Percentiles rank a stretch among this genome's conserved stretches.
These are phyloP conservation scores for Albula glossodonta DNA, from an alignment of 2,113 vertebrate species.

Conservation along the genomic window DNA sequence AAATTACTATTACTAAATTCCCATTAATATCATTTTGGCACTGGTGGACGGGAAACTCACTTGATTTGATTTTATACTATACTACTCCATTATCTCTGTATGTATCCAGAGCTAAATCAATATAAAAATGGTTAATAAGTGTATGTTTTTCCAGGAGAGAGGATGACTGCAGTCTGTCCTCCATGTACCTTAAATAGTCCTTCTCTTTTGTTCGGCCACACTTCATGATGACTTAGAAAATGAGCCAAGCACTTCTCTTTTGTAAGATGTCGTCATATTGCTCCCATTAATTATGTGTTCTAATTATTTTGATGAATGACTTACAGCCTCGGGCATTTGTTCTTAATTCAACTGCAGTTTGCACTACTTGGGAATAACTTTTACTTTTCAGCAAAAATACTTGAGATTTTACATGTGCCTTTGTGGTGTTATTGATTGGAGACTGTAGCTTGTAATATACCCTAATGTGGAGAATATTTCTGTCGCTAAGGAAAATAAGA, in stretches of 20 bases:
- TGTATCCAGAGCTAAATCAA: neutral
- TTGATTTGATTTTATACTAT: neutral
- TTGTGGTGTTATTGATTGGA: no score
- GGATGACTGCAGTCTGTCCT: neutral
- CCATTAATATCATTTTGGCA: no score
- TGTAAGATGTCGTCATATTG: neutral
- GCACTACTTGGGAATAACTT: neutral
- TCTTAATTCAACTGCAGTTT: neutral
- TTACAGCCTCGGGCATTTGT: neutral
- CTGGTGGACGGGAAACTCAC: no score
- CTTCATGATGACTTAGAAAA: neutral
- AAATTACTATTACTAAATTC: no score
- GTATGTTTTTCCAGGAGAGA: neutral
- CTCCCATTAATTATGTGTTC: neutral
- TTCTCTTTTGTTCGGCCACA: neutral
- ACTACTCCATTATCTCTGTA: neutral
- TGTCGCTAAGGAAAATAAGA: no score
- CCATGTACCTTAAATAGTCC: neutral
- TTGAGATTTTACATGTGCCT: neutral
- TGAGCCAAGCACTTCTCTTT: neutral
- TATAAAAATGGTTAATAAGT: neutral
- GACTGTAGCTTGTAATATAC: no score
- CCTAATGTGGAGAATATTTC: no score
- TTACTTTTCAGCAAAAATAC: neutral
- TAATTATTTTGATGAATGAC: neutral